Conservation (phyloP, 2,888 invertebrate genomes). For the Patella depressa region DNA sequence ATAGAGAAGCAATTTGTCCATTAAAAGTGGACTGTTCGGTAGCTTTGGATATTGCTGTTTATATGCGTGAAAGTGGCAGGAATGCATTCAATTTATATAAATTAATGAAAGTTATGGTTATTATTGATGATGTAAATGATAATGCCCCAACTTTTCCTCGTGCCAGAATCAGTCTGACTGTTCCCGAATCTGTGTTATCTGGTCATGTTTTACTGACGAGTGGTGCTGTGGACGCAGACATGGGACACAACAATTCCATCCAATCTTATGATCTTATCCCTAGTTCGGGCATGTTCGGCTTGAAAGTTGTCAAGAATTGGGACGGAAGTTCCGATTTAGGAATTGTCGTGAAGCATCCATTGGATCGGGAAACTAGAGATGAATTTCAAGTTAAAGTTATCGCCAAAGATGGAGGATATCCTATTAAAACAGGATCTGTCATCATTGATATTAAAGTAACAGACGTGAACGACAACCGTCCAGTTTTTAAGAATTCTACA, state of each 20-base stretch:
- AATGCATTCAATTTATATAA: constrained; percentile 35
- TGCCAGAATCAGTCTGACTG: constrained; percentile 39
- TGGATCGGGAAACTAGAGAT: constrained; percentile 58
- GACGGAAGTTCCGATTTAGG: constrained; percentile 57
- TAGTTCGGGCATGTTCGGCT: constrained; percentile 49
- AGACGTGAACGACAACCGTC: constrained; percentile 61
- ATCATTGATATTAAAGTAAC: constrained; percentile 53
- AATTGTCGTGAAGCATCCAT: constrained; percentile 48
- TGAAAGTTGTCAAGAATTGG: constrained; percentile 45
- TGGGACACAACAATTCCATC: constrained; percentile 48
- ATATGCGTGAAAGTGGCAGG: constrained; percentile 19
- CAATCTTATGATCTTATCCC: constrained; percentile 48
- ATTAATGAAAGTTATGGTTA: constrained; percentile 46
- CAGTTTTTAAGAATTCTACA: constrained; percentile 44
- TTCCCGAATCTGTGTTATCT: constrained; percentile 49
- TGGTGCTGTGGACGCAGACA: constrained; percentile 53
- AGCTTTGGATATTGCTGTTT: constrained; percentile 47
- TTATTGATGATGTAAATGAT: constrained; percentile 54
- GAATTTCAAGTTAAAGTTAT: constrained; percentile 51
- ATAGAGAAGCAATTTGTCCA: constrained; percentile 49
- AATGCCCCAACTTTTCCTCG: constrained; percentile 52
- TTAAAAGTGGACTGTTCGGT: constrained; percentile 40
- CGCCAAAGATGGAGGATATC: constrained; percentile 59
- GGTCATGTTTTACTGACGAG: constrained; percentile 47
- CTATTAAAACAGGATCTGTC: constrained; percentile 50